Conservation (phyloP, 2,113 vertebrate species). For the Callaeas wilsoni region DNA sequence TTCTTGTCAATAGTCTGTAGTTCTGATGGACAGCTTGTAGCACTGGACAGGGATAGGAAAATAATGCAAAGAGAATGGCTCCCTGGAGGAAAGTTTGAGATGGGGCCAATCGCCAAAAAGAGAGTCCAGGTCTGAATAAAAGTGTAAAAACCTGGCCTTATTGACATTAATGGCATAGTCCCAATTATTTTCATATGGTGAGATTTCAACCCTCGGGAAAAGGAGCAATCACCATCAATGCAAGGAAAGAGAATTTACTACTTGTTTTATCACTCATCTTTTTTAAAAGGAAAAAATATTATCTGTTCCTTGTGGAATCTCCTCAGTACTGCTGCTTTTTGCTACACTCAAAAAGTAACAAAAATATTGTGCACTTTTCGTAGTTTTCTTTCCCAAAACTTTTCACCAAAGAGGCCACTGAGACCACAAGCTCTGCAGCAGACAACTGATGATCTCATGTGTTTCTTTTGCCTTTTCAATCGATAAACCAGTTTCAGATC, state of each 20-base stretch:
- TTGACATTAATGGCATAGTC: neutral
- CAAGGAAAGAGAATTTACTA: neutral
- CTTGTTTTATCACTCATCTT: neutral
- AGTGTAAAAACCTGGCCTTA: neutral
- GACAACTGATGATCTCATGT: neutral
- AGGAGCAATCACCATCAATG: neutral
- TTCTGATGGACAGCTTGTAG: neutral
- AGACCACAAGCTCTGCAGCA: neutral
- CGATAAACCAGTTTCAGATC: constrained; percentile 50
- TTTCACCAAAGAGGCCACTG: neutral
- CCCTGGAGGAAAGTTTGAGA: constrained; percentile 15
- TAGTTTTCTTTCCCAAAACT: neutral
- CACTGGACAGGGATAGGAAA: neutral
- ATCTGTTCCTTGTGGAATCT: neutral
- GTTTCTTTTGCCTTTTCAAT: constrained; percentile 8
- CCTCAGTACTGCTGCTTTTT: neutral
- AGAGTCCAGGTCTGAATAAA: constrained; percentile 1
- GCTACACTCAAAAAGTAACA: neutral
- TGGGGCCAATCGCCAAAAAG: neutral
- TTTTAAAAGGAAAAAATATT: neutral
- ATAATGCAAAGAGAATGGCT: constrained; percentile 8
- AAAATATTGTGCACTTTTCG: neutral
- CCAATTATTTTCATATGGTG: constrained; percentile 15
- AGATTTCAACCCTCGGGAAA: neutral
- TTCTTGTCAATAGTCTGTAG: neutral